A percentile compares a stretch with the other conserved stretches of the same genome.
phyloP scores from a whole-genome alignment of 2,888 invertebrate genomes.

The Chromoteleia sp. region DNA sequence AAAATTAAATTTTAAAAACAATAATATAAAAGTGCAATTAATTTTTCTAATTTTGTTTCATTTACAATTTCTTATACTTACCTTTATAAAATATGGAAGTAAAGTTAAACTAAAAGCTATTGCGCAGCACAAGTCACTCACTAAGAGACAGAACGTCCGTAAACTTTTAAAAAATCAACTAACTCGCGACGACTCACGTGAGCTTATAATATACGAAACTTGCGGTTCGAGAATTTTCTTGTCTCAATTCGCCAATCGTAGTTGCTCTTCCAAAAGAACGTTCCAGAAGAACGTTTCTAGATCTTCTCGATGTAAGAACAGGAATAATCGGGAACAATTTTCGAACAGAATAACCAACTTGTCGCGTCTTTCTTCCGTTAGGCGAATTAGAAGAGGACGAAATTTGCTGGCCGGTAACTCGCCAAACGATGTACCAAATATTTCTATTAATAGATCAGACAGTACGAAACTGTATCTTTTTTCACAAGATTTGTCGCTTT shows the following conservation, averaged over 20 bases:
- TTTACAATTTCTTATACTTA: too few relatives aligned
- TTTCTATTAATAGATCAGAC: conserved; percentile 20
- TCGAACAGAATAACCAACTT: conserved; percentile 14
- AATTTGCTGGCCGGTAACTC: neutral
- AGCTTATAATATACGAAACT: conserved; percentile 52
- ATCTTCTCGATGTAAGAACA: too few relatives aligned
- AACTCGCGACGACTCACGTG: conserved; percentile 19
- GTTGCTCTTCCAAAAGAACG: conserved; percentile 6
- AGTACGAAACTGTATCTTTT: conserved; percentile 2
- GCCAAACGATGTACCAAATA: neutral
- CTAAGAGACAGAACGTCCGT: neutral
- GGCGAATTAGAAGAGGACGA: neutral
- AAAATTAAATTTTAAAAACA: too few relatives aligned
- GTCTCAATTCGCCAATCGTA: conserved; percentile 23
- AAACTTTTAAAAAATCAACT: conserved; percentile 37
- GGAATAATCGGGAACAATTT: too few relatives aligned
- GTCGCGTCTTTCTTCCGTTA: neutral
- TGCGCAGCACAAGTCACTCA: too few relatives aligned
- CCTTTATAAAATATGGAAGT: too few relatives aligned
- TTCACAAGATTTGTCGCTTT: neutral
- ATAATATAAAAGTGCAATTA: too few relatives aligned
- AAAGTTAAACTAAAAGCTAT: too few relatives aligned
- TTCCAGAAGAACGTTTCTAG: too few relatives aligned
- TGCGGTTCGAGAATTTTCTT: conserved; percentile 50
- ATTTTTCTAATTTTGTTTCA: too few relatives aligned